Conservation (phyloP, 37 sponge, comb jelly and placozoan genomes). For the Bolinopsis microptera region DNA sequence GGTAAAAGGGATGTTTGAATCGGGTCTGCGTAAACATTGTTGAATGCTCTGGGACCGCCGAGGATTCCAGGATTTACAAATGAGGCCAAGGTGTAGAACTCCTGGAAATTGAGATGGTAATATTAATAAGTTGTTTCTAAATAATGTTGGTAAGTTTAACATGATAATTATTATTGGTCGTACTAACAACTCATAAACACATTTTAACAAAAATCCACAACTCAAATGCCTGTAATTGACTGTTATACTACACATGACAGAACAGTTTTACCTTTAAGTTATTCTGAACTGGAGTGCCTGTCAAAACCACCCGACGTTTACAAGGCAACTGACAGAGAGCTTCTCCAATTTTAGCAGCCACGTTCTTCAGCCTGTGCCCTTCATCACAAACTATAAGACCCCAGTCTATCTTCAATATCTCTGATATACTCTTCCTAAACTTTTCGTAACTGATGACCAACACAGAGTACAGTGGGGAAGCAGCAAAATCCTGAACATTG, state of each 20-base stretch:
- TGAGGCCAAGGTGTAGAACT: conserved; percentile 81
- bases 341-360: conserved; percentile 71
- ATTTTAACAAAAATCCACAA: no score
- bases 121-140: no score
- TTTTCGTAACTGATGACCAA: conserved; percentile 84
- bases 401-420: conserved; percentile 69
- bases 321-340: conserved; percentile 54
- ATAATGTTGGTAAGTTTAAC: no score
- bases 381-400: conserved; percentile 89
- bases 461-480: conserved; percentile 75
- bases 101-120: no score
- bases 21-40: conserved; percentile 78
- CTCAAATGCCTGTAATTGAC: no score
- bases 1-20: conserved; percentile 75
- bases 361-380: conserved; percentile 88
- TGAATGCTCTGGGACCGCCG: conserved; percentile 74
- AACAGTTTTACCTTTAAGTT: conserved; percentile 38
- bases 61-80: conserved; percentile 88
- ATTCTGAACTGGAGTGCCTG: conserved; percentile 39
- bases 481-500: conserved; percentile 76
- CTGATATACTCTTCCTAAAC: conserved; percentile 42
- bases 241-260: no score
- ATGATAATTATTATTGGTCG: no score
- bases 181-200: no score
- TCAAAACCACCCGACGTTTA: conserved; percentile 63